Evolutionary conservation across 2,113 vertebrate genomes (phyloP).

Genomic region (Eurystomus gularis): DNA sequence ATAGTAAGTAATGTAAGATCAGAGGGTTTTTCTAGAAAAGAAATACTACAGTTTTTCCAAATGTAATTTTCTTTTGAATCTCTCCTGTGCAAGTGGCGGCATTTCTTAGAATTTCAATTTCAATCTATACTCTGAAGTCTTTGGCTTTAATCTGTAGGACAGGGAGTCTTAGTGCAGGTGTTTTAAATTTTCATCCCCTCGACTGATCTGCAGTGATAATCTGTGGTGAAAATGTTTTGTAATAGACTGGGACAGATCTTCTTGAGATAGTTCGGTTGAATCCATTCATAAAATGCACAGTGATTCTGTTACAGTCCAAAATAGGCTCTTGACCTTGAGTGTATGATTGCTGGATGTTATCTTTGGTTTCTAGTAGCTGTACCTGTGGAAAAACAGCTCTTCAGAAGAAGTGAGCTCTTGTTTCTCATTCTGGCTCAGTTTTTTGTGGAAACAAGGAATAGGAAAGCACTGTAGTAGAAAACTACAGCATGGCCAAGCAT

Average conservation of each 20-base stretch:
- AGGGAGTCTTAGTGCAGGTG: background rate
- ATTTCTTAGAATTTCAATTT: background rate
- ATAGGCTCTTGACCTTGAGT: background rate
- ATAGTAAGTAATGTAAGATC: background rate
- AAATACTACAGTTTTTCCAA: background rate
- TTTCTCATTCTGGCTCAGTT: background rate
- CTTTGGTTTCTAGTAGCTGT: background rate
- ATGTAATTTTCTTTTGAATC: background rate
- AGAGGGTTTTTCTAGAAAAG: background rate
- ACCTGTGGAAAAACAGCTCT: background rate
- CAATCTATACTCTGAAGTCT: background rate
- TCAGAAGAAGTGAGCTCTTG: background rate
- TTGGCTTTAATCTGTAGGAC: background rate
- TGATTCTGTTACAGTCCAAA: background rate
- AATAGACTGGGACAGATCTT: background rate
- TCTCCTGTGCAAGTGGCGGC: background rate
- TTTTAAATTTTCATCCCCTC: background rate
- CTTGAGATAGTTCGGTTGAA: background rate
- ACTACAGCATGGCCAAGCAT: background rate
- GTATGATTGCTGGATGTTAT: background rate
- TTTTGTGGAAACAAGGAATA: background rate
- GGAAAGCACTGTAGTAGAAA: background rate
- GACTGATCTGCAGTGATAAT: background rate
- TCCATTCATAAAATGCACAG: background rate
- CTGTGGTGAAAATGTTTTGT: background rate